Base-by-base conservation (phyloP, 2,113 vertebrate species). In the Ctenomys sociabilis region DNA sequence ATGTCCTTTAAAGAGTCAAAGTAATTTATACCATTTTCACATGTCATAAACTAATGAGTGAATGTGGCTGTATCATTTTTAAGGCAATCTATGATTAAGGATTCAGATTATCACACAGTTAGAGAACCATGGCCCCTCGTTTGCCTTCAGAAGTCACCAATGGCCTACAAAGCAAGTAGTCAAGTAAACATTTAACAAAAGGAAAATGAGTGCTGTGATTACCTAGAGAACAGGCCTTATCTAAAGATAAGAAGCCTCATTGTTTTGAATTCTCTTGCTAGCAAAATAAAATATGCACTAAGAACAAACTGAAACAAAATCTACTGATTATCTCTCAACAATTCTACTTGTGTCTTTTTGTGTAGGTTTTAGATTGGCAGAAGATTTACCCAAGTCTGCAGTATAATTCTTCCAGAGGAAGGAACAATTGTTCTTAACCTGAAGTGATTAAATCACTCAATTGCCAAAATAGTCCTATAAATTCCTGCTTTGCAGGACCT, bases 21-120 rank as follows among this genome's bases (percentile, higher is more conserved):
- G 37, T n/a, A 86, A 95, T 96, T 95, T 94, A 75, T 19, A 84
- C 59, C n/a, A 88, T 88, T 96, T 93, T 96, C 2, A 3, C 92
- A 92, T 78, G 68, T 30, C 61, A 83, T 86, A 85, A 96, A 88
- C 81, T 85, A 84, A 35, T 93, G 16, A 85, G 2, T 80, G 45
- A 88, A 94, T 5, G 17, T 73, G 70, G 87, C 5, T 81, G 59
- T 77, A 66, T 82, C 40, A 52, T 90, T 96, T 92, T 89, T 61
- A 95, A 87, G 81, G 30, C 66, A 88, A 88, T 85, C 35, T 86
- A 32, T 85, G 9, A 94, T 1, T 84, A 90, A 78, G 30, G 10
- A 96, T 63, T 90, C 43, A 37, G 40, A 43, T 70, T 7, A 85
- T 4, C 73, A 8, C 40, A 77, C 0, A 68, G 24, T 52, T 64